phyloP scores from a whole-genome alignment of 2,888 invertebrate species.

The Troilus luridus region DNA sequence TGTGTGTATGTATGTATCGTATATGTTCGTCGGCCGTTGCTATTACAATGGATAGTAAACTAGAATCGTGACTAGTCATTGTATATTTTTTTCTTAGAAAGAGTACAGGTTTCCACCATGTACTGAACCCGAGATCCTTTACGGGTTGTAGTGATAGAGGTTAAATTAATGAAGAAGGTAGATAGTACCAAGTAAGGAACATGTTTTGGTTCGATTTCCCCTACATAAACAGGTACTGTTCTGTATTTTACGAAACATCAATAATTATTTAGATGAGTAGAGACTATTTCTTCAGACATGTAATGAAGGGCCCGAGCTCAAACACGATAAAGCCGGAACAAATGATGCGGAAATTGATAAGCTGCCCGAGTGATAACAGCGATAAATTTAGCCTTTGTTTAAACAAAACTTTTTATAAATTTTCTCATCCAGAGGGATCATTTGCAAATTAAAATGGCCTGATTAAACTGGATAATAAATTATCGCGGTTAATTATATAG shows the following conservation, averaged over 20 bases:
- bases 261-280: constrained; percentile 35
- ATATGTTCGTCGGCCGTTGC: no score
- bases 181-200: not conserved
- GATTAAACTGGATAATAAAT: constrained; percentile 10
- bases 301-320: constrained; percentile 15
- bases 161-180: no score
- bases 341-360: constrained; percentile 57
- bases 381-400: constrained; percentile 45
- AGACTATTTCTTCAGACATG: constrained; percentile 10
- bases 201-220: not conserved
- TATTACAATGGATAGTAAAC: no score
- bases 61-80: no score
- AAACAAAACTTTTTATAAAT: constrained; percentile 36
- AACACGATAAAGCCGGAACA: constrained; percentile 36
- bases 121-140: no score
- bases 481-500: not conserved
- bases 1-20: no score
- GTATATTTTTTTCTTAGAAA: no score
- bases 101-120: no score
- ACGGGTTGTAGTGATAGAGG: no score
- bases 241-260: not conserved
- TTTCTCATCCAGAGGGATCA: not conserved
- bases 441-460: not conserved
- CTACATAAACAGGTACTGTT: not conserved
- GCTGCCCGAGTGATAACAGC: not conserved